Conservation (phyloP, 2,888 invertebrate species). For the Seladonia tumulorum region DNA sequence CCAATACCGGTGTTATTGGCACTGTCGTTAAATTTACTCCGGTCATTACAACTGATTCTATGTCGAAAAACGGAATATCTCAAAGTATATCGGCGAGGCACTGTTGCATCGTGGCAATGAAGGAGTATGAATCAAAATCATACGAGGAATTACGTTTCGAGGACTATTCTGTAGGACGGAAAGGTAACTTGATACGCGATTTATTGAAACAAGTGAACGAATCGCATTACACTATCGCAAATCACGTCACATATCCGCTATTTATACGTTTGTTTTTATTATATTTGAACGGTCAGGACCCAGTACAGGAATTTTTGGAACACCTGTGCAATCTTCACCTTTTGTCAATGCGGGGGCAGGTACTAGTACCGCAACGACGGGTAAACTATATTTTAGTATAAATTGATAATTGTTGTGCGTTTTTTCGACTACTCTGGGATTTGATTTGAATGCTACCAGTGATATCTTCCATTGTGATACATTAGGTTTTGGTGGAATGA, state of each 20-base stretch:
- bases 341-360: slow-evolving; percentile 83
- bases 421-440: slow-evolving; percentile 3
- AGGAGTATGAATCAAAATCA: slow-evolving; percentile 97
- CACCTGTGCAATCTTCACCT: slow-evolving; percentile 82
- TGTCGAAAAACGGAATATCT: slow-evolving; percentile 94
- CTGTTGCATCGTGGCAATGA: slow-evolving; percentile 99
- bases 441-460: background rate
- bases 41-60: slow-evolving; percentile 94
- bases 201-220: background rate
- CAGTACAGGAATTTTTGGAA: slow-evolving; percentile 85
- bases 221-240: background rate
- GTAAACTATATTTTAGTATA: slow-evolving; percentile 65
- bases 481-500: slow-evolving; percentile 85
- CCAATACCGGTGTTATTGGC: slow-evolving; percentile 86
- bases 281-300: slow-evolving; percentile 68
- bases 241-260: background rate
- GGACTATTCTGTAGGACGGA: slow-evolving; percentile 96
- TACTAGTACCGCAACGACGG: slow-evolving; percentile 83
- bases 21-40: slow-evolving; percentile 95
- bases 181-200: slow-evolving; percentile 86
- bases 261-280: background rate
- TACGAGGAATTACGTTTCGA: slow-evolving; percentile 97
- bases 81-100: slow-evolving; percentile 96
- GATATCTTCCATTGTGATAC: background rate
- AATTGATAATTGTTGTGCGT: slow-evolving; percentile 24